Evolutionary conservation across 2,797 vertebrate genomes (phyloP).

Genomic region (Chromis chromis): DNA sequence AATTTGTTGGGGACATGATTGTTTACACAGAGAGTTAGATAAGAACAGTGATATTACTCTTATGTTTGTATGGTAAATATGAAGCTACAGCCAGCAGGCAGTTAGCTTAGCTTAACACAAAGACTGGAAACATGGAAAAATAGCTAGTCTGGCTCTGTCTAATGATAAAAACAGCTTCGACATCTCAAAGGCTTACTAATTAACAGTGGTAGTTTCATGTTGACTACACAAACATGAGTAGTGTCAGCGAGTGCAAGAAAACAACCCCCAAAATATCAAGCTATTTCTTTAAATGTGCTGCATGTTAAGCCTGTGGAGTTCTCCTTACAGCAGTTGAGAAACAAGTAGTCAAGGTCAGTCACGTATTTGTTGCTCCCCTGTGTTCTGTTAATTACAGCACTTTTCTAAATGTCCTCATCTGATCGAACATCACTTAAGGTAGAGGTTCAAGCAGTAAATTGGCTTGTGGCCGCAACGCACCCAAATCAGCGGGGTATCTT

Average conservation of each 20-base stretch:
- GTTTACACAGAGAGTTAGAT: no score
- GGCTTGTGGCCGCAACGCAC: constrained; percentile 49
- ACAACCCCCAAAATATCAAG: neutral
- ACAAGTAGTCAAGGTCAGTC: constrained; percentile 63
- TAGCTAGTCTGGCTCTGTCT: neutral
- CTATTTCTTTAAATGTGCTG: constrained; percentile 20
- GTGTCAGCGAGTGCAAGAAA: neutral
- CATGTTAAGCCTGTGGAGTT: constrained; percentile 13
- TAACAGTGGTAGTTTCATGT: neutral
- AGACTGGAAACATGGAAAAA: neutral
- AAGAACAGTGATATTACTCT: neutral
- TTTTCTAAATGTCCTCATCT: constrained; percentile 66
- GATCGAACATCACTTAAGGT: constrained; percentile 73
- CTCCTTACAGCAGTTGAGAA: constrained; percentile 6
- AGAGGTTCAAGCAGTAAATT: constrained; percentile 72
- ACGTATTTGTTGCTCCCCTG: constrained; percentile 65
- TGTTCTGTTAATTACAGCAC: constrained; percentile 64
- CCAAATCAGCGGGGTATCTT: constrained; percentile 51
- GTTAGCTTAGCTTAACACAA: constrained; percentile 6
- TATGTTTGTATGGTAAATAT: neutral
- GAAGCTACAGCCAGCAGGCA: neutral
- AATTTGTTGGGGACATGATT: neutral
- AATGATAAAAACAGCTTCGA: neutral
- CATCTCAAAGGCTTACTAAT: neutral
- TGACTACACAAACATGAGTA: neutral